Base-by-base conservation (phyloP, 2,113 vertebrate species). In the Triplophysa dalaica region DNA sequence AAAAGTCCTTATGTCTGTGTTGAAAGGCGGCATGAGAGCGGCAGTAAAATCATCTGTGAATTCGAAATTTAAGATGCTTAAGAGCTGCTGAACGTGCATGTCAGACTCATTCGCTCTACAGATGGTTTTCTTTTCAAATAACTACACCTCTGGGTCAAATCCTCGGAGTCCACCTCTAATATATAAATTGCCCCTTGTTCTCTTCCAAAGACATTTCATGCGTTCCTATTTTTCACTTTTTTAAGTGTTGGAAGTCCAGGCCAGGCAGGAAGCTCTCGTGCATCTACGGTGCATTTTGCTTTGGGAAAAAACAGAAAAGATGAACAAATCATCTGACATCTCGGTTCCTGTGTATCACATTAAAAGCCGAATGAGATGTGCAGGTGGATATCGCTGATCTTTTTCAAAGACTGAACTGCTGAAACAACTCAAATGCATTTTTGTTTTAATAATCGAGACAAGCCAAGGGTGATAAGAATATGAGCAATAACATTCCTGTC, bases 371-470 rank as follows among this genome's bases (percentile, higher is more conserved):
- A 73, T 78, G 61, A 79, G 70, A 64, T 72, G 52, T 45, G 9
- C 77, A 74, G 17, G 73, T 60, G 26, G 63, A 48, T 76, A 48
- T 38, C 60, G 81, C 38, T 75, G 8, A 68, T 79, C 66, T 85
- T 33, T 13, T 67, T 83, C 58, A 50, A 8, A 38, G 54, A 43
- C 75, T 26, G 76, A 73, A 82, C 76, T 79, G 74, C 68, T 77
- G 56, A 33, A 64, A 68, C 63, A 56, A 14, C 54, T 17, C 84
- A 70, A 68, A 74, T 78, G 86, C 78, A 69, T 72, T 75, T 70
- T 82, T 84, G 85, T 86, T 89, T 87, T 83, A 63, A 89, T 89
- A 87, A 88, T 86, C 84, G 88, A 70, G 72, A 75, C 64, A 83
- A 65, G 84, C 87, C 88, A 88, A 91, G 87, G 88, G 84, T 82